Percentiles rank a stretch among this genome's conserved stretches.
Conservation (phyloP, 30 jellyfish, hydroid and myxozoan genomes). For the Aurelia sp. region DNA sequence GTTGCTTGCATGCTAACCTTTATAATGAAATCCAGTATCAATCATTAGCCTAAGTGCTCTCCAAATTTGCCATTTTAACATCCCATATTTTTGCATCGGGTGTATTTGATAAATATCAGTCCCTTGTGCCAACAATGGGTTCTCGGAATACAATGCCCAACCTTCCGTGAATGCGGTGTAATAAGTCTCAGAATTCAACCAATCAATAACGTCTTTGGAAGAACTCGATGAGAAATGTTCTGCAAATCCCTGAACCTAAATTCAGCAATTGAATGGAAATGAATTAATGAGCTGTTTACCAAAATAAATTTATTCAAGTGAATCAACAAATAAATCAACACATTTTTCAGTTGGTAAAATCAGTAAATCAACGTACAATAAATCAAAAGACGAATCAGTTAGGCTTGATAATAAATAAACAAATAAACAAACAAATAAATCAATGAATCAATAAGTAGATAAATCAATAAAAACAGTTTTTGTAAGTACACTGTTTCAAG, state of each 20-base stretch:
- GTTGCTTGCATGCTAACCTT: constrained; percentile 39
- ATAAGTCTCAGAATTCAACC: constrained; percentile 84
- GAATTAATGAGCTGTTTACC: too few species aligned
- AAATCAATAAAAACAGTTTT: too few species aligned
- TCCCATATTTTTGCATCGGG: constrained; percentile 86
- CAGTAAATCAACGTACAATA: too few species aligned
- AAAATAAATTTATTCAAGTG: too few species aligned
- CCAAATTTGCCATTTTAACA: constrained; percentile 98
- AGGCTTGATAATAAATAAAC: too few species aligned
- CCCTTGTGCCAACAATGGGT: constrained; percentile 92
- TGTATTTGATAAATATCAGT: constrained; percentile 69
- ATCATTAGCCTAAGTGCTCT: constrained; percentile 90
- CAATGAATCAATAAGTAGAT: too few species aligned
- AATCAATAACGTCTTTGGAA: constrained; percentile 80
- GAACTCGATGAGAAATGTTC: constrained; percentile 85
- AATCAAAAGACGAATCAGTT: too few species aligned
- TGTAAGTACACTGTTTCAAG: too few species aligned
- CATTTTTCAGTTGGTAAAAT: too few species aligned
- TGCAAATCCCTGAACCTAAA: constrained; percentile 89
- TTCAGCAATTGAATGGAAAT: too few species aligned
- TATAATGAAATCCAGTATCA: constrained; percentile 92
- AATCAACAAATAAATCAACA: too few species aligned
- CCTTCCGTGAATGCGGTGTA: constrained; percentile 99
- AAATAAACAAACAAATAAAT: too few species aligned
- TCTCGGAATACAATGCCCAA: constrained; percentile 97